Evolutionary conservation across 2,113 vertebrate species (phyloP).

Genomic region (Tylochromis polylepis): DNA sequence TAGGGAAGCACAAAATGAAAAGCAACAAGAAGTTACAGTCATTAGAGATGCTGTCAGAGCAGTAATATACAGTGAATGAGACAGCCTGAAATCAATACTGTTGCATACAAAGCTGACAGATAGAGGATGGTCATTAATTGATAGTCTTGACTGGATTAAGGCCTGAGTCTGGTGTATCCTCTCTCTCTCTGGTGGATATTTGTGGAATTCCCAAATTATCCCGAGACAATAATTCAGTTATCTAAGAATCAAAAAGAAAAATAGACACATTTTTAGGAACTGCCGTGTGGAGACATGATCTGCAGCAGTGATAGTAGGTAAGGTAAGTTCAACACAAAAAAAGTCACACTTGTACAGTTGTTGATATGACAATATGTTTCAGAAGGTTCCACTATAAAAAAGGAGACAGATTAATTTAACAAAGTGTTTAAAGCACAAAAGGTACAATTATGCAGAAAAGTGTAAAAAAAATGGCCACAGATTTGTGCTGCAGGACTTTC

Average conservation of each 20-base stretch:
- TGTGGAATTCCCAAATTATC: conserved; percentile 4
- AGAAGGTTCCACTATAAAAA: background rate
- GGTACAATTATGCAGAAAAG: background rate
- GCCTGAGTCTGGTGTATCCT: background rate
- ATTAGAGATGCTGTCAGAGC: conserved; percentile 61
- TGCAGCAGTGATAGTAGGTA: background rate
- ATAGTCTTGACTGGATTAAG: conserved; percentile 8
- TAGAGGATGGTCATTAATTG: conserved; percentile 30
- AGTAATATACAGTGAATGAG: conserved; percentile 28
- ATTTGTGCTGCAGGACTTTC: background rate
- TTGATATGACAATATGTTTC: background rate
- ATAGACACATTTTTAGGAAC: background rate
- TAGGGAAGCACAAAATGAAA: conserved; percentile 71
- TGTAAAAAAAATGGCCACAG: background rate
- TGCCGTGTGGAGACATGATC: background rate
- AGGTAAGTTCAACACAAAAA: background rate
- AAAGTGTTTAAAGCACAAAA: background rate
- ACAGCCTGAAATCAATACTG: conserved; percentile 23
- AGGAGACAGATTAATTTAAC: background rate
- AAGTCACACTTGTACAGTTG: background rate
- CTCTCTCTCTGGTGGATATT: background rate
- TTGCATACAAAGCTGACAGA: conserved; percentile 44
- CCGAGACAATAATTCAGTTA: conserved; percentile 71
- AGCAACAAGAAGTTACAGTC: conserved; percentile 33
- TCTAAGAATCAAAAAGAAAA: conserved; percentile 66